phyloP scores from a whole-genome alignment of 2,797 vertebrate species.

The Labeo calbasu region DNA sequence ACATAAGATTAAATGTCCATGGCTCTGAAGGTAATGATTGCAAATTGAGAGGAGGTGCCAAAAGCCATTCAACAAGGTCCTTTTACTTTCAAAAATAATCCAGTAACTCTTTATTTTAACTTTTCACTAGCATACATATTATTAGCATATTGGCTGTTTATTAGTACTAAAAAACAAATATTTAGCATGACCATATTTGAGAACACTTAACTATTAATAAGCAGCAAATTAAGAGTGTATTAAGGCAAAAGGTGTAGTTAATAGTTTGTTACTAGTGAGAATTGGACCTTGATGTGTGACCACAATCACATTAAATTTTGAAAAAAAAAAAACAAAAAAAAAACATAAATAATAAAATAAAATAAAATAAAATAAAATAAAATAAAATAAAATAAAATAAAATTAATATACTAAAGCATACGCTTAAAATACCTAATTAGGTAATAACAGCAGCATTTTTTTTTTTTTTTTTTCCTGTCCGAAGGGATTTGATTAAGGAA shows the following conservation, averaged over 20 bases:
- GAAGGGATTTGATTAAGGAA: too few relatives aligned
- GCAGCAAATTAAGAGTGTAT: background rate
- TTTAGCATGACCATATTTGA: background rate
- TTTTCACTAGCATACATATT: background rate
- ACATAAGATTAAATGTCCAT: slow-evolving; percentile 19
- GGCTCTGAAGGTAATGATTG: slow-evolving; percentile 26
- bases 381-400: too few relatives aligned
- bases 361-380: too few relatives aligned
- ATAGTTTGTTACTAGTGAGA: background rate
- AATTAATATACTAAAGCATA: background rate
- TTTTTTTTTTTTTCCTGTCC: background rate
- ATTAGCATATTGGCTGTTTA: too few relatives aligned
- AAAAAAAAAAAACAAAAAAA: too few relatives aligned
- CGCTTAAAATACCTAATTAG: background rate
- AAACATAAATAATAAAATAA: too few relatives aligned
- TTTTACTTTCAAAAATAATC: slow-evolving; percentile 8
- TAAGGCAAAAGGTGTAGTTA: background rate
- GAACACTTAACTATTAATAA: background rate
- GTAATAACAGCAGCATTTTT: background rate
- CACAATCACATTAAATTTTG: slow-evolving; percentile 18
- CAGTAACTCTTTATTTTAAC: background rate
- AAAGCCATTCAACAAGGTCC: slow-evolving; percentile 64
- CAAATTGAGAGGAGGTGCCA: slow-evolving; percentile 51
- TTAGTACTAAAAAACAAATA: background rate
- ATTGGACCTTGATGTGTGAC: background rate